Percentiles rank a stretch among this genome's conserved stretches.
Conservation (phyloP, 23 tunicate species). For the Botrylloides violaceus region DNA sequence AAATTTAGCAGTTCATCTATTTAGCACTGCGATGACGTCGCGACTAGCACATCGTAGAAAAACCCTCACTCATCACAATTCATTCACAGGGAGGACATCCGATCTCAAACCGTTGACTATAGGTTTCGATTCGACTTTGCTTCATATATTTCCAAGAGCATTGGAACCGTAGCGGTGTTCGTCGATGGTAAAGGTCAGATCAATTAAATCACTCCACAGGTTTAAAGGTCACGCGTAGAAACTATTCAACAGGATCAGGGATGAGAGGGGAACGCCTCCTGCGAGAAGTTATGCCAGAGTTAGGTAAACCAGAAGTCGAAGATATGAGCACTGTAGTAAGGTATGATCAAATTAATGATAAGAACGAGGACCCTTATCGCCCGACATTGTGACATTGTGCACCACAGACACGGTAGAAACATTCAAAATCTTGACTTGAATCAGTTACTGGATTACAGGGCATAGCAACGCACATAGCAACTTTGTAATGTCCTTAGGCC, state of each 20-base stretch:
- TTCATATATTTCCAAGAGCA: conserved; percentile 37
- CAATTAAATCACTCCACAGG: neutral
- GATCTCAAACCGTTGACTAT: conserved; percentile 50
- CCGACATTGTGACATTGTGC: too few species aligned
- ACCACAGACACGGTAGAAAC: too few species aligned
- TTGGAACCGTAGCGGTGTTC: conserved; percentile 38
- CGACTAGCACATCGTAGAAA: too few species aligned
- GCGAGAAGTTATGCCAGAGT: conserved; percentile 33
- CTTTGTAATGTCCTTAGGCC: too few species aligned
- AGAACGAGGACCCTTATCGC: too few species aligned
- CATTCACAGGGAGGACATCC: conserved; percentile 48
- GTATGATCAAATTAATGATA: too few species aligned
- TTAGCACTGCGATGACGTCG: too few species aligned
- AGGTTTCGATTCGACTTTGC: conserved; percentile 52
- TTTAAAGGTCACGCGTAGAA: neutral
- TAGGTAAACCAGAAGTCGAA: conserved; percentile 30
- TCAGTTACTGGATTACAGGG: too few species aligned
- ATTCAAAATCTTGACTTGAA: too few species aligned
- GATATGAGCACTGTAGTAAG: conserved; percentile 47
- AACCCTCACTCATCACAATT: too few species aligned
- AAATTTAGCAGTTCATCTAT: too few species aligned
- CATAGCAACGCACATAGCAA: too few species aligned
- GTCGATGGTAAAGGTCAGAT: conserved; percentile 53
- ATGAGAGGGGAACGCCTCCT: conserved; percentile 37
- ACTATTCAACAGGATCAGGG: conserved; percentile 32